Percentiles rank a stretch among this genome's conserved stretches.
phyloP scores from a whole-genome alignment of 2,113 vertebrate species.

The Hylia prasina region DNA sequence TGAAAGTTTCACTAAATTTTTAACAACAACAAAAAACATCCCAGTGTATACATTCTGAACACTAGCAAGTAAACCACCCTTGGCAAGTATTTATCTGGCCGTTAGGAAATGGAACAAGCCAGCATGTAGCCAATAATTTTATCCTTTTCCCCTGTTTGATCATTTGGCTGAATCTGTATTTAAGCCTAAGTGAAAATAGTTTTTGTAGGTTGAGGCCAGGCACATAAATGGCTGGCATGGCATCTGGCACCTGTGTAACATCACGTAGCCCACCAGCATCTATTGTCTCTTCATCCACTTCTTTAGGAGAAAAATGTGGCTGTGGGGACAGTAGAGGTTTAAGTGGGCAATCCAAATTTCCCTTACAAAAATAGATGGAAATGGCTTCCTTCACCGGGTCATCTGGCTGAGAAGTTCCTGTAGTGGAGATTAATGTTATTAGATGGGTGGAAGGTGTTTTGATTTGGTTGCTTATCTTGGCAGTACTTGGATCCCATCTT shows the following conservation, averaged over 20 bases:
- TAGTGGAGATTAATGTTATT: not conserved
- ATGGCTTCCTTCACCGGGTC: not conserved
- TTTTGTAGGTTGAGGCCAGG: not conserved
- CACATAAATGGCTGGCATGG: not conserved
- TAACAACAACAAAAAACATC: not conserved
- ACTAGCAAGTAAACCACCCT: not conserved
- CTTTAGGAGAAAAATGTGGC: not conserved
- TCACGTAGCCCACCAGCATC: not conserved
- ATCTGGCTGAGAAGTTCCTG: not conserved
- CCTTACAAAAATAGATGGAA: not conserved
- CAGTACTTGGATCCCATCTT: not conserved
- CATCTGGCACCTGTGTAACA: not conserved
- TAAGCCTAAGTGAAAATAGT: not conserved
- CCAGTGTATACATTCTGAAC: not conserved
- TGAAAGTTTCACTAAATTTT: constrained; percentile 60
- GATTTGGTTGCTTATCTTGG: not conserved
- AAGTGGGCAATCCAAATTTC: not conserved
- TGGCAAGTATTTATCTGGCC: not conserved
- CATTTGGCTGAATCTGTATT: not conserved
- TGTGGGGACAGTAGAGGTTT: not conserved
- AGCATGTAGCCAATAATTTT: not conserved
- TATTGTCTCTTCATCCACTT: not conserved
- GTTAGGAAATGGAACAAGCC: not conserved
- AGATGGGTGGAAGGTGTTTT: not conserved
- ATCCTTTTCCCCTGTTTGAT: not conserved